Evolutionary conservation across 2,888 invertebrate genomes (phyloP), one percentile per base, ranked within the genome.

Genomic region (Dendrolimus houi): DNA sequence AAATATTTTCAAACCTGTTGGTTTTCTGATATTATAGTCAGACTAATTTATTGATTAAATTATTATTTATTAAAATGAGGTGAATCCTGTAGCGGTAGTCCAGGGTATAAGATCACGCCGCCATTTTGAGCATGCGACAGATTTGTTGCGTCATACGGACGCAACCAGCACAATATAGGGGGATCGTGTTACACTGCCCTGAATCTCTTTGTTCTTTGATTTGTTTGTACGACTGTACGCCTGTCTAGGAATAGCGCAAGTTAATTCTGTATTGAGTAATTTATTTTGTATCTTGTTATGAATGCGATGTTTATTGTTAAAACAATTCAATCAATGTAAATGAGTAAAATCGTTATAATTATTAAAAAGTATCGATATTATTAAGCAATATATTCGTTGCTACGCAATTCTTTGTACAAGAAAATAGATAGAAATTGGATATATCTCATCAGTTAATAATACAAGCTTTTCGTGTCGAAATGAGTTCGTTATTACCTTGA

Each of bases 131-230:
- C 71, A 75, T 79, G 79, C 81, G 84, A 85, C 84, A 85, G 77
- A 83, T 80, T 73, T 71, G 76, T 87, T 87, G 81, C 87, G 76
- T 84, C 83, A 47, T 47, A 47, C 47, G 12, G 47, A 47, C 47
- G 47, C 85, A 76, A 73, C 68, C 63, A 65, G 70, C 74, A 78
- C 80, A 80, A 83, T 79, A 81, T 80, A 77, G 71, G 62, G 67
- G 78, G 82, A 84, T 87, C 80, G 84, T 83, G 87, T 88, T 87
- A 88, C 88, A 84, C 80, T 87, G 87, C 78, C 82, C 87, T 81
- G 77, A 79, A 84, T 88, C 79, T 74, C 79, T 79, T 84, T 83
- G 82, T 85, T 81, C 77, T 78, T 75, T 75, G 75, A 81, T 79
- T 84, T 77, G 79, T 75, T 71, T 73, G 73, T 74, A 64, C 74